A percentile compares a stretch with the other conserved stretches of the same genome.
Conservation (phyloP, 2,797 vertebrate species). For the Tenualosa thibaudeaui region DNA sequence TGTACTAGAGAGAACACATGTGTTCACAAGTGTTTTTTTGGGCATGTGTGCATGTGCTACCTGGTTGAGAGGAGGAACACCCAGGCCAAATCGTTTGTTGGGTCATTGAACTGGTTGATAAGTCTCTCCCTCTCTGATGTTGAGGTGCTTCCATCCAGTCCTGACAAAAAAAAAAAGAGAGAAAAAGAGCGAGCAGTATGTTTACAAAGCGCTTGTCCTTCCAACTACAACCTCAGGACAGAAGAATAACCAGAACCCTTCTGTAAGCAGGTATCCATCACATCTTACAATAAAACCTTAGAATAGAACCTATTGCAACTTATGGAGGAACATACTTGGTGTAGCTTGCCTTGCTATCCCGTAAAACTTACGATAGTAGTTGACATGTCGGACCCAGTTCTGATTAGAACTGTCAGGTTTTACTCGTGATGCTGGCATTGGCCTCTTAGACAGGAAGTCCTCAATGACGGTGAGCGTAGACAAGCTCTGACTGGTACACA, state of each 20-base stretch:
- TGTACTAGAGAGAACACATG: too few species aligned
- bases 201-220: not conserved
- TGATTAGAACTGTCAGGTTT: constrained; percentile 74
- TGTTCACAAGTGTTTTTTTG: not conserved
- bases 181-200: not conserved
- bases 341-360: not conserved
- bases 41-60: constrained; percentile 60
- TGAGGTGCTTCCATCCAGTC: constrained; percentile 95
- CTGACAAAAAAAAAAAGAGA: too few species aligned
- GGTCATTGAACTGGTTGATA: constrained; percentile 98
- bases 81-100: constrained; percentile 83
- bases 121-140: constrained; percentile 93
- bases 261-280: not conserved
- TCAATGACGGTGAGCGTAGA: constrained; percentile 95
- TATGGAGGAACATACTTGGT: not conserved
- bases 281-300: not conserved
- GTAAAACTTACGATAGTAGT: constrained; percentile 85
- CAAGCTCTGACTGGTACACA: constrained; percentile 88
- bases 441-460: constrained; percentile 89
- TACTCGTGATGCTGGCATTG: constrained; percentile 70
- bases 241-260: not conserved
- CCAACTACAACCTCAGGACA: not conserved
- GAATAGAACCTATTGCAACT: not conserved
- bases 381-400: constrained; percentile 92
- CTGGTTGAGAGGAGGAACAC: constrained; percentile 95